Percentiles rank a stretch among this genome's conserved stretches.
Evolutionary conservation across 2,888 invertebrate genomes (phyloP).

Genomic region (Euproctis similis): DNA sequence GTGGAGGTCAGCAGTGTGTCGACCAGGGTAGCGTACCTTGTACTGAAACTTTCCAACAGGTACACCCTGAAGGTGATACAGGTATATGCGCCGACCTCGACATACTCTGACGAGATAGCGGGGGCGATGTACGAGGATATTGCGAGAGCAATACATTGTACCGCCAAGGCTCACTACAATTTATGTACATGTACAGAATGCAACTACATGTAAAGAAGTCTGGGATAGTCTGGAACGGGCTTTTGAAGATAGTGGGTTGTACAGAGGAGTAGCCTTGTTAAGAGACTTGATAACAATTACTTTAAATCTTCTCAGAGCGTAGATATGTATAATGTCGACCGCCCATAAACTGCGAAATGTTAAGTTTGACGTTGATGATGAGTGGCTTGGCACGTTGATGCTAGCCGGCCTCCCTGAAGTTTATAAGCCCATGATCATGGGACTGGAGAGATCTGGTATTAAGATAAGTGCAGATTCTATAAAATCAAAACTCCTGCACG

Average conservation of each 20-base stretch:
- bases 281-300: background rate
- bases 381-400: slow-evolving; percentile 11
- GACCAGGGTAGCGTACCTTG: too few relatives aligned
- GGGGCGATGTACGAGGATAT: too few relatives aligned
- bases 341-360: slow-evolving; percentile 7
- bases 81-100: too few relatives aligned
- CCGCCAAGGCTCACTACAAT: too few relatives aligned
- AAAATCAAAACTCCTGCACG: slow-evolving; percentile 1
- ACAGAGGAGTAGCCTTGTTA: background rate
- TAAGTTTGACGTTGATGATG: slow-evolving; percentile 7
- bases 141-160: too few relatives aligned
- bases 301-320: background rate
- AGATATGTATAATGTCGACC: background rate
- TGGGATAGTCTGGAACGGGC: background rate
- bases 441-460: background rate
- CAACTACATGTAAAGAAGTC: background rate
- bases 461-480: slow-evolving; percentile 5
- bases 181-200: slow-evolving; percentile 1
- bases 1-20: too few relatives aligned
- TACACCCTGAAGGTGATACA: too few relatives aligned
- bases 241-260: background rate
- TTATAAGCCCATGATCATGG: background rate
- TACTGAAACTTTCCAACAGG: too few relatives aligned
- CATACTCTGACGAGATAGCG: too few relatives aligned
- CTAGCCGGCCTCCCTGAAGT: background rate